A percentile compares a stretch with the other conserved stretches of the same genome.
phyloP scores from a whole-genome alignment of 2,113 vertebrate species.

The Nannobrachium achirus region DNA sequence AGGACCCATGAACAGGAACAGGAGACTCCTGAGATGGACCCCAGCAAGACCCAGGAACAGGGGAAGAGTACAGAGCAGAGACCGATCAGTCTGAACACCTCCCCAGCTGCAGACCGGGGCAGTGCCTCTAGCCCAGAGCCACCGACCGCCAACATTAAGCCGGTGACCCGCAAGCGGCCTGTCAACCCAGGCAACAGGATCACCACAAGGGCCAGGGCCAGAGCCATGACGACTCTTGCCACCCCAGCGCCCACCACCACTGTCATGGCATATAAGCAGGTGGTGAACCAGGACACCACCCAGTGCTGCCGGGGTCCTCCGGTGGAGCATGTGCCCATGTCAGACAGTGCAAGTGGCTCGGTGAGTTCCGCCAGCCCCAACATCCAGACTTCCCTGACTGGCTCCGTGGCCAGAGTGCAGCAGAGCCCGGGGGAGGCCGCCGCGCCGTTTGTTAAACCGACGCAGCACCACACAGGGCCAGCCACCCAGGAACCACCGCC shows the following conservation, averaged over 20 bases:
- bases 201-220: constrained; percentile 95
- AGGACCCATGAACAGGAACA: too few relatives aligned
- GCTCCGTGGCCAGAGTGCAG: constrained; percentile 89
- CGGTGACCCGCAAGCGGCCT: constrained; percentile 92
- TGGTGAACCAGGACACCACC: constrained; percentile 91
- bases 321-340: constrained; percentile 93
- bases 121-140: constrained; percentile 93
- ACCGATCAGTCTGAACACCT: constrained; percentile 92
- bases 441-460: constrained; percentile 96
- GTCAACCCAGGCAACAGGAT: constrained; percentile 93
- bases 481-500: constrained; percentile 78
- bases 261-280: constrained; percentile 97
- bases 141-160: constrained; percentile 98
- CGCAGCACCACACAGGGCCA: constrained; percentile 95
- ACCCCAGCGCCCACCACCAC: constrained; percentile 96
- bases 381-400: constrained; percentile 87
- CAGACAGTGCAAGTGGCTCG: constrained; percentile 93
- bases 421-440: constrained; percentile 83
- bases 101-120: constrained; percentile 91
- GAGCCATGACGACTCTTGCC: constrained; percentile 96
- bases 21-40: too few relatives aligned
- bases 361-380: constrained; percentile 97
- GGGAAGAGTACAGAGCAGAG: constrained; percentile 85
- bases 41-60: constrained; percentile 90
- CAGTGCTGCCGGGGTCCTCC: constrained; percentile 87